phyloP scores from a whole-genome alignment of 1,140 invertebrate species.

The Dolichoris vasculosae region DNA sequence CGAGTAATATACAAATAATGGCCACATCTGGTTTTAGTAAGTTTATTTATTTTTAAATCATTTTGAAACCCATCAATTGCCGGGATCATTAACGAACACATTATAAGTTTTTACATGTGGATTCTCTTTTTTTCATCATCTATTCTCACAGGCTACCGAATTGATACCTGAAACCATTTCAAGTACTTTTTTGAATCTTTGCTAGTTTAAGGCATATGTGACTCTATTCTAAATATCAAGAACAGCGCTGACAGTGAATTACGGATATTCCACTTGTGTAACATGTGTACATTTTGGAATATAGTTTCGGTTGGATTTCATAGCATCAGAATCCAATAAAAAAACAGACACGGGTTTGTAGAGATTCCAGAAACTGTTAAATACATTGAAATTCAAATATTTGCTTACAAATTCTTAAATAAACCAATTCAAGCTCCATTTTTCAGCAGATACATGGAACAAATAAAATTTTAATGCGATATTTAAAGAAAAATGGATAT shows the following conservation, averaged over 20 bases:
- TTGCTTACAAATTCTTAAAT: not conserved
- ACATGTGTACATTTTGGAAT: not conserved
- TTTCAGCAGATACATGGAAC: not conserved
- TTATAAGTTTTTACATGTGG: not conserved
- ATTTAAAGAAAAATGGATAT: too few species aligned
- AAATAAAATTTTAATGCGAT: too few species aligned
- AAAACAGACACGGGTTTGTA: not conserved
- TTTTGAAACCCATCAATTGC: not conserved
- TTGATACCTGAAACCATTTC: not conserved
- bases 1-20: not conserved
- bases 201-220: not conserved
- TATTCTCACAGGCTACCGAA: not conserved
- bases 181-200: not conserved
- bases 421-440: not conserved
- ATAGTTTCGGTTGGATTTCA: not conserved
- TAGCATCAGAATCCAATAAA: not conserved
- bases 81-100: not conserved
- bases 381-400: not conserved
- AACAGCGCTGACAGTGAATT: not conserved
- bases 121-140: not conserved
- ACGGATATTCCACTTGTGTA: slow-evolving; percentile 13
- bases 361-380: not conserved
- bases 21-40: not conserved
- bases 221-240: not conserved
- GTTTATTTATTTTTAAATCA: not conserved